Evolutionary conservation across 2,113 vertebrate species (phyloP).

Genomic region (Aspiorhynchus laticeps): DNA sequence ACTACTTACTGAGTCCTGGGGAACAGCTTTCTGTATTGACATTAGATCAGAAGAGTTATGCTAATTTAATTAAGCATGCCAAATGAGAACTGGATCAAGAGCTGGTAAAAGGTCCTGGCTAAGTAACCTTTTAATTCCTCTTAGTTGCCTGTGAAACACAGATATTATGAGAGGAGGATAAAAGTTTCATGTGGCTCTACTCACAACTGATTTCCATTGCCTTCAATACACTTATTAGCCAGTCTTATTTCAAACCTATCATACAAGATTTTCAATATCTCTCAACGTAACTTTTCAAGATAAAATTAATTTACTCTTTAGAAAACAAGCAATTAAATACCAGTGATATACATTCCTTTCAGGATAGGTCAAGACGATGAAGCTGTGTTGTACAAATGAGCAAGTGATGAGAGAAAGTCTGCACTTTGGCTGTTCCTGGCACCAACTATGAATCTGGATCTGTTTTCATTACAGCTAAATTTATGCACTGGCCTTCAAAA

Average conservation of each 20-base stretch:
- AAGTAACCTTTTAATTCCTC: conserved; percentile 44
- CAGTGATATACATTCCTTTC: not conserved
- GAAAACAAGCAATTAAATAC: not conserved
- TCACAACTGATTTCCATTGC: not conserved
- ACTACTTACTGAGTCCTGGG: conserved; percentile 44
- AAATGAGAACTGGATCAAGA: conserved; percentile 52
- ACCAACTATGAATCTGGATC: conserved; percentile 77
- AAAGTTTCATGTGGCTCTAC: not conserved
- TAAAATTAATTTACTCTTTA: not conserved
- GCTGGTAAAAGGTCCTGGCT: conserved; percentile 42
- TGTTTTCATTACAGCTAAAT: conserved; percentile 81
- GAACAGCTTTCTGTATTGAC: conserved; percentile 61
- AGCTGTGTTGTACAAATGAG: conserved; percentile 31
- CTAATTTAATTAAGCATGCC: conserved; percentile 59
- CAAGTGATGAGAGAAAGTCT: conserved; percentile 62
- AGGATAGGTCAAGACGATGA: not conserved
- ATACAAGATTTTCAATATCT: not conserved
- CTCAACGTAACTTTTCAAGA: not conserved
- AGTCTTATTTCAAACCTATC: not conserved
- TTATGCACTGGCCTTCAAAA: conserved; percentile 79
- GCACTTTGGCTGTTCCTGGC: conserved; percentile 72
- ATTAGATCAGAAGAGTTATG: conserved; percentile 48
- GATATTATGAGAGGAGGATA: conserved; percentile 31
- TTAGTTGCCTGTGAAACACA: conserved; percentile 48
- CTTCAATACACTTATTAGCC: not conserved